Base-by-base conservation (phyloP, 1,140 invertebrate species). In the Teleogryllus occipitalis region DNA sequence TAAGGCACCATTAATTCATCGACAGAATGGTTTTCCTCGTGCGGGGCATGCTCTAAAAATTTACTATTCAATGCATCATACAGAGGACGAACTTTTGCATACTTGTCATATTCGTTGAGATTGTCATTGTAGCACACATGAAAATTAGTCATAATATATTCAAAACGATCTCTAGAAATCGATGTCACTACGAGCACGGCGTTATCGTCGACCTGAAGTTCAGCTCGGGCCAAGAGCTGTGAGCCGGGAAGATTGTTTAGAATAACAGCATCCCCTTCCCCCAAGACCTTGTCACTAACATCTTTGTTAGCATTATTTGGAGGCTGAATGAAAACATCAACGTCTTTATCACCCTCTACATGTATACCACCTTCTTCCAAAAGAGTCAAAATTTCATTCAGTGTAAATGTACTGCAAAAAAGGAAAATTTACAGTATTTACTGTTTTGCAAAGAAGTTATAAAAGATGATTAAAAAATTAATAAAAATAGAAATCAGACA, bases 11-110 rank as follows among this genome's bases (percentile, higher is more conserved):
- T 6, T 3, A 6, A 72, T 2, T n/a, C 65, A 72, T 3, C 65
- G n/a, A 72, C n/a, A 2, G 65, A 14, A n/a, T n/a, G 65, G 65
- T 72, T 72, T 72, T 72, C 65, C 65, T 15, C n/a, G n/a, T 72
- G 65, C n/a, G 65, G 14, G 65, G 65, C n/a, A n/a, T 6, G 65
- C n/a, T 72, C 3, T 72, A 72, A 72, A n/a, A 72, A 72, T 2
- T 14, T 72, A 72, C n/a, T n/a, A n/a, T 72, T 72, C 65, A 72
- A n/a, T 72, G n/a, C 65, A 72, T 72, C 65, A 72, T 72, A 72
- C 1, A 72, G 14, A 72, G 65, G 6, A n/a, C 65, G 65, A n/a
- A 72, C 65, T n/a, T 72, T 72, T 15, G 65, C 65, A 3, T 15
- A 72, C 65, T 72, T 72, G 65, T 14, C 65, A 3, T 72, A 1